These are phyloP conservation scores for Trachymyrmex septentrionalis DNA, from an alignment of 1,140 invertebrate genomes.

Conservation along the genomic window DNA sequence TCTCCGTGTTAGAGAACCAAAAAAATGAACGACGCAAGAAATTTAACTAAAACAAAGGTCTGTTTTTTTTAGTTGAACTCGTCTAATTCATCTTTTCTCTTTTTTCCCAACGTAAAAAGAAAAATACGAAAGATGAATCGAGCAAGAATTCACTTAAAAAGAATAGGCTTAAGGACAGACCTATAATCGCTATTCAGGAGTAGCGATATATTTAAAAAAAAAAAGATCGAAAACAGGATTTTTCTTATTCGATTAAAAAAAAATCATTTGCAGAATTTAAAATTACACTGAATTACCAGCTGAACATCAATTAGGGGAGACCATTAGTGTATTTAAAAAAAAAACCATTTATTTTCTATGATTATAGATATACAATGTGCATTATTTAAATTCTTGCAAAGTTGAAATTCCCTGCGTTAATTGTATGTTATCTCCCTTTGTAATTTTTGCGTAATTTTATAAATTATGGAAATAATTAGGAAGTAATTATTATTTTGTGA, in stretches of 20 bases:
- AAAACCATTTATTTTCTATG: neutral
- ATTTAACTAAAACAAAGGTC: too few species aligned
- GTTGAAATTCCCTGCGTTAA: neutral
- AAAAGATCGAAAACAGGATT: neutral
- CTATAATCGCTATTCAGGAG: too few species aligned
- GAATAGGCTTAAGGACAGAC: too few species aligned
- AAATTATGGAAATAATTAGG: neutral
- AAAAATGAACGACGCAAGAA: too few species aligned
- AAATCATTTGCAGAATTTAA: neutral
- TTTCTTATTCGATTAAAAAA: too few species aligned
- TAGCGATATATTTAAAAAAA: too few species aligned
- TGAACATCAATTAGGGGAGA: neutral
- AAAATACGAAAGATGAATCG: too few species aligned
- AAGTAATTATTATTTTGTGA: neutral
- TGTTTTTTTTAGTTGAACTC: too few species aligned
- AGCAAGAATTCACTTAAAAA: too few species aligned
- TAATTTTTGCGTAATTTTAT: conserved; percentile 15
- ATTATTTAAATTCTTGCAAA: neutral
- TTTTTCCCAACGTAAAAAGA: too few species aligned
- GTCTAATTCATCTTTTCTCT: too few species aligned
- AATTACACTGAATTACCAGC: neutral
- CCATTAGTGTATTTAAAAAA: neutral
- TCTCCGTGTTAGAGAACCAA: too few species aligned
- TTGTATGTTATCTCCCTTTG: neutral
- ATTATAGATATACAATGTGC: neutral